phyloP scores from a whole-genome alignment of 2,113 vertebrate genomes.

The Carassius carassius region DNA sequence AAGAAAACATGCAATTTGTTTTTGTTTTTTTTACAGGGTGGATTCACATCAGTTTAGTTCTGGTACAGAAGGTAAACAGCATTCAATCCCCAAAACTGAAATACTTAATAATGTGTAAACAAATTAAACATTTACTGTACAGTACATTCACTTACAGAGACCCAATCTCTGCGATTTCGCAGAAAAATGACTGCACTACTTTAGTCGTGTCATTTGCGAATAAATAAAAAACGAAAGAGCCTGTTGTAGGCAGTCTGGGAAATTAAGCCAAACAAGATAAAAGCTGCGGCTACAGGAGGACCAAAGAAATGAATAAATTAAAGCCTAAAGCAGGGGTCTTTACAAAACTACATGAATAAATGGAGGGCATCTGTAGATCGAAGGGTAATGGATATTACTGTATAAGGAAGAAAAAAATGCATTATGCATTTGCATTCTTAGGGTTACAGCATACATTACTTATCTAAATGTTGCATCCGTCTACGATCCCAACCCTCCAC shows the following conservation, averaged over 20 bases:
- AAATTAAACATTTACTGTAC: slow-evolving; percentile 11
- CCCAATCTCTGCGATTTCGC: not conserved
- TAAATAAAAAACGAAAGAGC: not conserved
- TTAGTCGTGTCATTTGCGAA: not conserved
- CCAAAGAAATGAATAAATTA: not conserved
- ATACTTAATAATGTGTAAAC: slow-evolving; percentile 12
- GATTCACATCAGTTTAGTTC: not conserved
- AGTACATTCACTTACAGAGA: not conserved
- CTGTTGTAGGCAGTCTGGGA: not conserved
- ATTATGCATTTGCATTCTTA: slow-evolving; percentile 18
- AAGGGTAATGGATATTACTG: slow-evolving; percentile 14
- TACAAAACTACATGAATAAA: slow-evolving; percentile 6
- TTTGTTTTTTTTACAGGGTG: not conserved
- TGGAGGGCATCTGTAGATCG: slow-evolving; percentile 11
- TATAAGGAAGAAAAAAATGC: not conserved
- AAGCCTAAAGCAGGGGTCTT: not conserved
- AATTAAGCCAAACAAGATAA: slow-evolving; percentile 2
- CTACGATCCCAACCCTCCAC: not conserved
- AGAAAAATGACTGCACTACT: not conserved
- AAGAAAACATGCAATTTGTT: not conserved
- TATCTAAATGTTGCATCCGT: not conserved
- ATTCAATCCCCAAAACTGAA: not conserved
- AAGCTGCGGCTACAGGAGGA: not conserved
- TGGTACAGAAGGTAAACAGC: not conserved
- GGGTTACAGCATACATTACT: slow-evolving; percentile 7